These are phyloP conservation scores for Dipodomys spectabilis DNA, from an alignment of 2,113 vertebrate genomes.

Conservation along the genomic window DNA sequence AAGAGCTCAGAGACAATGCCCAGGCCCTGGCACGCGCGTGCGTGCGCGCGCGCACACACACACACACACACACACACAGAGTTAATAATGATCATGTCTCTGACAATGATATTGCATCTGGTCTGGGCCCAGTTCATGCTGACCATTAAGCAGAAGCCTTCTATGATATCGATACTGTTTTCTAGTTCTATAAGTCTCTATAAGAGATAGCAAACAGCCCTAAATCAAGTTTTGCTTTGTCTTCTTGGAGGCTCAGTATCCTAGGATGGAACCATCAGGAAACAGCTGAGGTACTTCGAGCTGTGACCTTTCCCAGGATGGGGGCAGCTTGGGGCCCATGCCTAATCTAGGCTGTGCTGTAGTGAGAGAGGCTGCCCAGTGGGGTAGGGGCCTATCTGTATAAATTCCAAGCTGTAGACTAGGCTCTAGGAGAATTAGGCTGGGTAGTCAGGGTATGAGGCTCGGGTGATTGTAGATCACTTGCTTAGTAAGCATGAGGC, in stretches of 20 bases:
- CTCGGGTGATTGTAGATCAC: too few species aligned
- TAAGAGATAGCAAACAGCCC: background rate
- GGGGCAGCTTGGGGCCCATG: background rate
- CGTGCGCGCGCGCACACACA: too few species aligned
- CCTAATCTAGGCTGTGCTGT: background rate
- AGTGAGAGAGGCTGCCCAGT: background rate
- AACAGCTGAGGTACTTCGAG: background rate
- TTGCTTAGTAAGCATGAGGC: too few species aligned
- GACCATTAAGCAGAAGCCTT: background rate
- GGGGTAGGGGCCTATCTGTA: background rate
- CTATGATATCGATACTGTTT: background rate
- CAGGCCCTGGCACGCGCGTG: too few species aligned
- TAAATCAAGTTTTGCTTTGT: constrained; percentile 23
- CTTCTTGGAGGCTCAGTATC: background rate
- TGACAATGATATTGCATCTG: background rate
- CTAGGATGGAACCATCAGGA: background rate
- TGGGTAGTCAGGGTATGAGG: background rate
- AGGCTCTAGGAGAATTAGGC: background rate
- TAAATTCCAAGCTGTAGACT: constrained; percentile 3
- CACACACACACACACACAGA: too few species aligned
- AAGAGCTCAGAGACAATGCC: too few species aligned
- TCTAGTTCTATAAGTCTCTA: background rate
- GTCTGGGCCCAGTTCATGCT: background rate
- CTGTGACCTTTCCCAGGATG: background rate
- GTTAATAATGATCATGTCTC: background rate